Base-by-base conservation (phyloP, 2,797 vertebrate species). In the Nannoperca obscura region DNA sequence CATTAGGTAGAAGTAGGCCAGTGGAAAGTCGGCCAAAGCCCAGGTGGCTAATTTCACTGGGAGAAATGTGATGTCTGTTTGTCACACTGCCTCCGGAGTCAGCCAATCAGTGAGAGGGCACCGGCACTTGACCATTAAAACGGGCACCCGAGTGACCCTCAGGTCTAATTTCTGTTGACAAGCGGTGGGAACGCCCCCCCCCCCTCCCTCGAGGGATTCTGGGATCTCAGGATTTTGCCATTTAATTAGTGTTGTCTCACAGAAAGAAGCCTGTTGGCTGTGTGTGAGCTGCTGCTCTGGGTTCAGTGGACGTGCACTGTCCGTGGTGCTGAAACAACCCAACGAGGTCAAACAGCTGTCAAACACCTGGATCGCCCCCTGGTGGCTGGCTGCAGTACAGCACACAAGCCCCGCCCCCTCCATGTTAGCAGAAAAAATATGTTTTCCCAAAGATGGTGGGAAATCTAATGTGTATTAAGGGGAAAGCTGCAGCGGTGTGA, bases 51-150 rank as follows among this genome's bases (percentile, higher is more conserved):
- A 65, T 84, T 85, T 86, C 1, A 55, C 47, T 32, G 34, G 32
- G 40, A 69, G 75, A 79, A 54, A 50, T 15, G 10, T 76, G 54
- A 61, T 76, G 65, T 49, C 30, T 42, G 27, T 71, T 67, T 65
- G 63, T 81, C 10, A 69, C 22, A 13, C 40, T 47, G 49, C 57
- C 71, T 78, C 46, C 54, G 60, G 58, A 77, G 69, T 58, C 40
- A 20, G 24, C 9, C 60, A 55, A 46, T 71, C 47, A 53, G 49
- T 5, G 61, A 67, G 34, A 38, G 64, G 47, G 19, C 74, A 61
- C 58, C 11, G 14, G 5, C 70, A 80, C 58, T 86, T 84, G 77
- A 64, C 78, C 75, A 70, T 75, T 83, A 77, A 80, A 78, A 75
- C 53, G 54, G 73, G 69, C 62, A 63, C 67, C 58, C 24, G 3